Conservation (phyloP, 2,888 invertebrate genomes). For the Icerya purchasi region DNA sequence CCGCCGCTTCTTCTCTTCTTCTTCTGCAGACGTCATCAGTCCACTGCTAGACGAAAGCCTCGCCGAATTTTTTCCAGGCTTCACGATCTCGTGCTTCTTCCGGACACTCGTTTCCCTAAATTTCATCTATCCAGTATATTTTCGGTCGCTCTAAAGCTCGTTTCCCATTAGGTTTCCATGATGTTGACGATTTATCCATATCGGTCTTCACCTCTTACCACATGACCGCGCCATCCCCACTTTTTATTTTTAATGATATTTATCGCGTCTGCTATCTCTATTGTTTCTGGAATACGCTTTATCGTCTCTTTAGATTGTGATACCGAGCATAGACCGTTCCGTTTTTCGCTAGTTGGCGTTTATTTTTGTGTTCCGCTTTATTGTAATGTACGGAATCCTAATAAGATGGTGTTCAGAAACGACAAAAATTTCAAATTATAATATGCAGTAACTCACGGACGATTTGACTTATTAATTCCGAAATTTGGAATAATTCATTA, state of each 20-base stretch:
- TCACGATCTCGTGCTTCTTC: not conserved
- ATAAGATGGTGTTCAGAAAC: too few relatives aligned
- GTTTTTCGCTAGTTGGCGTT: not conserved
- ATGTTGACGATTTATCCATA: not conserved
- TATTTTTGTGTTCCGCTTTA: too few relatives aligned
- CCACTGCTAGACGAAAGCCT: not conserved
- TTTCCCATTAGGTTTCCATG: not conserved
- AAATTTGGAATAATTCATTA: too few relatives aligned
- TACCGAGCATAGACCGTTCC: not conserved
- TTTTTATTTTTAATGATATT: not conserved
- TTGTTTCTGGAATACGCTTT: not conserved
- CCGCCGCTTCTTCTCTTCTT: too few relatives aligned
- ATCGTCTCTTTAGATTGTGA: not conserved
- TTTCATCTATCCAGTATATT: not conserved
- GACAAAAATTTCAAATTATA: too few relatives aligned
- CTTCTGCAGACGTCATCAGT: too few relatives aligned
- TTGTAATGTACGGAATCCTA: too few relatives aligned
- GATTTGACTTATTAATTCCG: too few relatives aligned
- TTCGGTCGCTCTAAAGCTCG: not conserved
- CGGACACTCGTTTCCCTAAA: not conserved
- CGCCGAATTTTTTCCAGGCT: not conserved
- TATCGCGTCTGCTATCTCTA: not conserved
- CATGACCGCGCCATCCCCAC: not conserved
- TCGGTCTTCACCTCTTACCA: not conserved
- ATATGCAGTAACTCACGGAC: too few relatives aligned